Conservation (phyloP, 2,113 vertebrate genomes). For the Tetrao urogallus region DNA sequence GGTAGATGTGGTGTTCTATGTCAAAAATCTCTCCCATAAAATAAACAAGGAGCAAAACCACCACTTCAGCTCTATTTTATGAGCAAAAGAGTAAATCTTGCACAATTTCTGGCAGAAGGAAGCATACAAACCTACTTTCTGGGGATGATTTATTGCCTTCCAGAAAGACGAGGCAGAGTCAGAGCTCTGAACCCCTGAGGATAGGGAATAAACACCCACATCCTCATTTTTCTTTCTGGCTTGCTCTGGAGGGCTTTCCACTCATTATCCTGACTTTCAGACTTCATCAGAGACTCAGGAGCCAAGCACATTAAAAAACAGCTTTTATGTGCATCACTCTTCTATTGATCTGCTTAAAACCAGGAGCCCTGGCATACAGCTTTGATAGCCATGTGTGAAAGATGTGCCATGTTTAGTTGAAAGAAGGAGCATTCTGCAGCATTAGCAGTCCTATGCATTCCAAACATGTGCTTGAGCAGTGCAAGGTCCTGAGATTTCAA, state of each 20-base stretch:
- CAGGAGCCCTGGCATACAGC: background rate
- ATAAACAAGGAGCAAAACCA: background rate
- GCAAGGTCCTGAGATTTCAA: background rate
- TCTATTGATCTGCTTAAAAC: background rate
- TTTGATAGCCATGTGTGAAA: background rate
- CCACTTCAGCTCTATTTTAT: background rate
- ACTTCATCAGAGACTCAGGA: background rate
- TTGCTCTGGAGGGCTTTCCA: background rate
- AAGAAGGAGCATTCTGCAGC: background rate
- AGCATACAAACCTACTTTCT: background rate
- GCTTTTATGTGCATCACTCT: slow-evolving; percentile 4
- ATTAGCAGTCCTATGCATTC: background rate
- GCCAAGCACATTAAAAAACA: background rate
- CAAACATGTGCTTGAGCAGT: background rate
- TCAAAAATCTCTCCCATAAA: background rate
- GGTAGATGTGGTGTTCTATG: background rate
- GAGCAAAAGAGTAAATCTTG: background rate
- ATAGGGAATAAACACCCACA: background rate
- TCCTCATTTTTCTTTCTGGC: background rate
- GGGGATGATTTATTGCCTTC: background rate
- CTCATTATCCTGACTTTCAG: background rate
- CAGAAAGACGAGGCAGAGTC: background rate
- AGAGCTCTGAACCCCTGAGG: background rate
- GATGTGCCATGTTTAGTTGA: background rate
- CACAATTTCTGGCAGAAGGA: background rate